Conservation (phyloP, 2,888 invertebrate species). For the Bruchidius siliquastri region DNA sequence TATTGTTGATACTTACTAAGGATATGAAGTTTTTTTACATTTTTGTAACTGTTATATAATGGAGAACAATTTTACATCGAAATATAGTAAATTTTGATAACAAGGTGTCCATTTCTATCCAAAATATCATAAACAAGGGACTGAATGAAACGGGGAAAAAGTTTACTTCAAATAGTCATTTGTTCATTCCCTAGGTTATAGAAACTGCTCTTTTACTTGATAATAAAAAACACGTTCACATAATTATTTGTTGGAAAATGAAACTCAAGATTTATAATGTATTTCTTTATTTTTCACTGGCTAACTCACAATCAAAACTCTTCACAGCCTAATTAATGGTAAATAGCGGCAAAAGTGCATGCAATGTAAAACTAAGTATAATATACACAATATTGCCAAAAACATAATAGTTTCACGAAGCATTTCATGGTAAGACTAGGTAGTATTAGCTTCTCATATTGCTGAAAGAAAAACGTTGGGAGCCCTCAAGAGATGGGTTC, state of each 20-base stretch:
- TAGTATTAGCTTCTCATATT: neutral
- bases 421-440: neutral
- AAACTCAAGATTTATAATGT: no score
- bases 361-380: constrained; percentile 1
- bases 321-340: constrained; percentile 18
- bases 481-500: neutral
- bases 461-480: neutral
- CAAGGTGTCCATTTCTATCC: no score
- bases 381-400: neutral
- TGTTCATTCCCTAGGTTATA: no score
- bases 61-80: neutral
- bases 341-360: constrained; percentile 12
- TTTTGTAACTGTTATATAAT: neutral
- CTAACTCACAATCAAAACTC: neutral
- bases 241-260: no score
- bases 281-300: neutral
- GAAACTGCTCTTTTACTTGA: no score
- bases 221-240: no score
- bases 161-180: no score
- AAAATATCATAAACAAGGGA: no score
- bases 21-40: neutral
- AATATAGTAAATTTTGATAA: neutral
- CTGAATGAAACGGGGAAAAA: no score
- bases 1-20: neutral
- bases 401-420: neutral